A percentile compares a stretch with the other conserved stretches of the same genome.
phyloP scores from a whole-genome alignment of 2,113 vertebrate species.

The Rhynchopsitta pachyrhyncha region DNA sequence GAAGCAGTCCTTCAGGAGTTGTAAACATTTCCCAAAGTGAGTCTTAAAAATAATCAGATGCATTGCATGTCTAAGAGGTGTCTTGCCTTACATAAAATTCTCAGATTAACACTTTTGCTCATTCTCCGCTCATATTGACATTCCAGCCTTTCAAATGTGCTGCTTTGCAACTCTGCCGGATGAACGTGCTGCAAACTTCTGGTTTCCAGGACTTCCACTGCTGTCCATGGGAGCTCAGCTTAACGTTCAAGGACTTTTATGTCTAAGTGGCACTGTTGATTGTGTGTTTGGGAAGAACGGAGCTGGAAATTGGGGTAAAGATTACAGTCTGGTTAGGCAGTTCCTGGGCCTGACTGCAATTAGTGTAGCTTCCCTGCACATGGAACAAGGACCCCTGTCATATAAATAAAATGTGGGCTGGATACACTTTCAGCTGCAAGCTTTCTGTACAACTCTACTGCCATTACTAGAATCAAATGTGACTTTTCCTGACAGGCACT shows the following conservation, averaged over 20 bases:
- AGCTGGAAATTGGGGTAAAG: neutral
- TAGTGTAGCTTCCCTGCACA: neutral
- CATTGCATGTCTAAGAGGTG: neutral
- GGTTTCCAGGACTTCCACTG: neutral
- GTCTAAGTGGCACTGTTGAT: neutral
- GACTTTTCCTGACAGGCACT: neutral
- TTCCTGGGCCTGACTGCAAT: neutral
- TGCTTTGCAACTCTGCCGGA: neutral
- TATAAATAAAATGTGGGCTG: neutral
- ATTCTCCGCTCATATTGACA: neutral
- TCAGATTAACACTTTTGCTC: neutral
- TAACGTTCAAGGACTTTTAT: neutral
- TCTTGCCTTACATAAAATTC: neutral
- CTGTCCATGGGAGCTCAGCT: neutral
- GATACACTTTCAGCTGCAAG: neutral
- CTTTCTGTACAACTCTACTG: neutral
- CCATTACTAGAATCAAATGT: neutral
- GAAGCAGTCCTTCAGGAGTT: neutral
- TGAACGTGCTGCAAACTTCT: neutral
- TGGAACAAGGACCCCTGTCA: neutral
- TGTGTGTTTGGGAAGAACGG: neutral
- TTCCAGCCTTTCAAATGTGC: neutral
- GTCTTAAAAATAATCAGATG: neutral
- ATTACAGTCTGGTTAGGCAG: neutral
- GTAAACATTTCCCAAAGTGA: neutral